These are phyloP conservation scores for Peromyscus leucopus DNA, from an alignment of 2,113 vertebrate species.

Conservation along the genomic window DNA sequence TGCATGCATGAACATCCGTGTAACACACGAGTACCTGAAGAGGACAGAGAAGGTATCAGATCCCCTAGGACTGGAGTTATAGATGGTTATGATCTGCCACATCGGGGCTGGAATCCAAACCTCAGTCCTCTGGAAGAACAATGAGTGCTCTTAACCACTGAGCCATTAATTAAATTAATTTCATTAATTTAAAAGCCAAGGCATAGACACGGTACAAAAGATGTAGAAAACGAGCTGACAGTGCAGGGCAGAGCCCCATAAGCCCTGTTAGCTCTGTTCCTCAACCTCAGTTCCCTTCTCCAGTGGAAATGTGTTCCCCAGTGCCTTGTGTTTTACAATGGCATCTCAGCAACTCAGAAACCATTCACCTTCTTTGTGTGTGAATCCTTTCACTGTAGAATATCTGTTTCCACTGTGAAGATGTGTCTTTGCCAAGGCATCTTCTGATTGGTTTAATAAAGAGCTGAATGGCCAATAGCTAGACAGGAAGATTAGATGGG, in stretches of 20 bases:
- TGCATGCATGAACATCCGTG: too few species aligned
- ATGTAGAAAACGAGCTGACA: not conserved
- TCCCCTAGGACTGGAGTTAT: not conserved
- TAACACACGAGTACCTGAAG: not conserved
- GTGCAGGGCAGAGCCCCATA: not conserved
- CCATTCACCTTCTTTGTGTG: accelerated
- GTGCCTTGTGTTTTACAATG: not conserved
- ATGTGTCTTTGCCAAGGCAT: too few species aligned
- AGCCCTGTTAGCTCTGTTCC: not conserved
- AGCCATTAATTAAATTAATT: not conserved
- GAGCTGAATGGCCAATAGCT: too few species aligned
- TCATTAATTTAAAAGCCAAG: not conserved
- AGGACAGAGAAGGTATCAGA: not conserved
- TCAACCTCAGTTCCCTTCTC: not conserved
- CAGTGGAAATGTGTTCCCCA: not conserved
- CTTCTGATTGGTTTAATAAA: too few species aligned
- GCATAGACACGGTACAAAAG: not conserved
- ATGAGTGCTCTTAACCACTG: not conserved
- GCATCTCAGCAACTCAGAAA: not conserved
- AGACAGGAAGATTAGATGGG: too few species aligned
- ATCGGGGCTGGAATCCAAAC: too few species aligned
- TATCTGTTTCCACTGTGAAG: too few species aligned
- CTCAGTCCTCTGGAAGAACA: not conserved
- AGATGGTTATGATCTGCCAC: not conserved
- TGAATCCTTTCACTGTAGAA: not conserved